A percentile compares a stretch with the other conserved stretches of the same genome.
Evolutionary conservation across 2,797 vertebrate species (phyloP).

Genomic region (Eulemur rubriventer): DNA sequence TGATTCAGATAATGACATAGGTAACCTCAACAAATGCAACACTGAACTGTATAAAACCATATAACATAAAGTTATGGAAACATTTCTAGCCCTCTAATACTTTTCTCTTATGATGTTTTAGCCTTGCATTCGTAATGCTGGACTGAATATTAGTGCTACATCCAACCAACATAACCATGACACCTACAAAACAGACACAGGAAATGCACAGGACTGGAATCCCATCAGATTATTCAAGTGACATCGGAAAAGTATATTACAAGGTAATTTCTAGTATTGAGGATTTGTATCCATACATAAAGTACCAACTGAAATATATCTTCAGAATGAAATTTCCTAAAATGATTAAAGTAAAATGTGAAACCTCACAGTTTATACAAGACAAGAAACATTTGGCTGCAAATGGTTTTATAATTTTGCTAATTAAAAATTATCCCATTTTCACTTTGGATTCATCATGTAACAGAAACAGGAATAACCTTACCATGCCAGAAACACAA

Average conservation of each 20-base stretch:
- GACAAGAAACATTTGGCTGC: slow-evolving; percentile 81
- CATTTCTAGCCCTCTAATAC: neutral
- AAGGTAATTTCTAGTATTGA: slow-evolving; percentile 62
- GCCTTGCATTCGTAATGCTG: neutral
- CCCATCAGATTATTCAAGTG: slow-evolving; percentile 58
- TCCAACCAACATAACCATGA: neutral
- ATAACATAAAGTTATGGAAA: slow-evolving; percentile 73
- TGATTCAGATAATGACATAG: slow-evolving; percentile 81
- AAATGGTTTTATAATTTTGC: slow-evolving; percentile 81
- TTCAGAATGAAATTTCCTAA: slow-evolving; percentile 72
- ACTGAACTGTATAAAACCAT: slow-evolving; percentile 71
- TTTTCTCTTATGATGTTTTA: neutral
- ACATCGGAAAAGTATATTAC: slow-evolving; percentile 50
- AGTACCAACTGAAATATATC: slow-evolving; percentile 66
- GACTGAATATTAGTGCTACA: neutral
- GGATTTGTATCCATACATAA: slow-evolving; percentile 56
- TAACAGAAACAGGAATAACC: slow-evolving; percentile 79
- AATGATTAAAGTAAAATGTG: slow-evolving; percentile 76
- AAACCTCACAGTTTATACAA: slow-evolving; percentile 81
- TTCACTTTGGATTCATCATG: slow-evolving; percentile 75
- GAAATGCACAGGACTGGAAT: slow-evolving; percentile 66
- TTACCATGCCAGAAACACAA: slow-evolving; percentile 82
- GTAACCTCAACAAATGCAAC: slow-evolving; percentile 80
- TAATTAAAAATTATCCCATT: slow-evolving; percentile 82
- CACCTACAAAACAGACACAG: slow-evolving; percentile 59